A percentile compares a stretch with the other conserved stretches of the same genome.
phyloP scores from a whole-genome alignment of 92 coral and sea anemone species.

The Phenganax stokvisi region DNA sequence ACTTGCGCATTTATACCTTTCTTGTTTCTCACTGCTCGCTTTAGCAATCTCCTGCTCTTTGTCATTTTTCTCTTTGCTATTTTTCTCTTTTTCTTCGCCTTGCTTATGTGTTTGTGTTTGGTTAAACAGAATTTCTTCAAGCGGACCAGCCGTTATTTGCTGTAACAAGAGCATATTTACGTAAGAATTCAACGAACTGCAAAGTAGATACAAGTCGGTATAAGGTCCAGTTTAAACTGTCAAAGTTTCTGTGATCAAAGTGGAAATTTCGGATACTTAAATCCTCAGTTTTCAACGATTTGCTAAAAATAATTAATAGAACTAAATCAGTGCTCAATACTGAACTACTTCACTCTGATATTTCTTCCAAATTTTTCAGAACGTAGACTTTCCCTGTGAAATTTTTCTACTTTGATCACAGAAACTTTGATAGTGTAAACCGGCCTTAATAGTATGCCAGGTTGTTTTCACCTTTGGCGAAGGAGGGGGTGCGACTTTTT shows the following conservation, averaged over 20 bases:
- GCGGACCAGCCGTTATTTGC: slow-evolving; percentile 75
- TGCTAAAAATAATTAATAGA: too few relatives aligned
- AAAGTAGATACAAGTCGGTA: slow-evolving; percentile 11
- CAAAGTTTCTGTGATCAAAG: too few relatives aligned
- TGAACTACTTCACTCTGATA: too few relatives aligned
- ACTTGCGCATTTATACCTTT: neutral
- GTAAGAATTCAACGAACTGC: neutral
- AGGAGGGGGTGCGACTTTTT: slow-evolving; percentile 55
- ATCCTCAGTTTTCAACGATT: too few relatives aligned
- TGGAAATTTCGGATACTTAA: too few relatives aligned
- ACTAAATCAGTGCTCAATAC: too few relatives aligned
- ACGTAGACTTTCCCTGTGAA: too few relatives aligned
- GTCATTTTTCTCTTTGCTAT: slow-evolving; percentile 53
- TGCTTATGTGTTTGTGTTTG: slow-evolving; percentile 92
- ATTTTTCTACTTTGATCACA: too few relatives aligned
- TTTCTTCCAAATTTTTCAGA: too few relatives aligned
- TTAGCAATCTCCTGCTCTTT: slow-evolving; percentile 45
- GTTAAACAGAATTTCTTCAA: slow-evolving; percentile 83
- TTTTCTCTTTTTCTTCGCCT: slow-evolving; percentile 60
- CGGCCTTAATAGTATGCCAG: too few relatives aligned
- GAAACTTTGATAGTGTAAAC: too few relatives aligned
- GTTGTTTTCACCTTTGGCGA: slow-evolving; percentile 60
- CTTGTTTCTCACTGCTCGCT: neutral
- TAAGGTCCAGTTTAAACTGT: too few relatives aligned
- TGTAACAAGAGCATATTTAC: neutral